A percentile compares a stretch with the other conserved stretches of the same genome.
phyloP scores from a whole-genome alignment of 92 coral and sea anemone genomes.

The Metridium senile region DNA sequence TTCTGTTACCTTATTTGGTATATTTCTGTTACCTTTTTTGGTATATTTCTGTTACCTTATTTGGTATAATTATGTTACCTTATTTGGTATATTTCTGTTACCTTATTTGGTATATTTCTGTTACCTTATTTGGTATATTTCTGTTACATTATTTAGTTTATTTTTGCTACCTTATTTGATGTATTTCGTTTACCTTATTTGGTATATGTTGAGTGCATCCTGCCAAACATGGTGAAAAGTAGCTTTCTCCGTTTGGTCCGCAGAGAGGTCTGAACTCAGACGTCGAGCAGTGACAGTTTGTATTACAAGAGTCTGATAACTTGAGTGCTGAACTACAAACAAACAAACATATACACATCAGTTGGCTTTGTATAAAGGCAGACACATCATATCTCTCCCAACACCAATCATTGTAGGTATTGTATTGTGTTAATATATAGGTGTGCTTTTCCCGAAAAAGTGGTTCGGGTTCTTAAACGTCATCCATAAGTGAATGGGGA shows the following conservation, averaged over 20 bases:
- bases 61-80: neutral
- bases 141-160: too few relatives aligned
- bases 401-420: too few relatives aligned
- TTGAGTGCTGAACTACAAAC: conserved; percentile 11
- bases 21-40: neutral
- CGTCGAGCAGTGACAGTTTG: conserved; percentile 46
- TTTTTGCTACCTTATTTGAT: too few relatives aligned
- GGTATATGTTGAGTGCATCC: conserved; percentile 33
- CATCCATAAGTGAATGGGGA: too few relatives aligned
- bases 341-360: neutral
- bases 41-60: neutral
- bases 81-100: neutral
- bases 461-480: too few relatives aligned
- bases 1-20: neutral
- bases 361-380: too few relatives aligned
- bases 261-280: conserved; percentile 49
- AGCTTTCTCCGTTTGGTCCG: conserved; percentile 45
- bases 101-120: neutral
- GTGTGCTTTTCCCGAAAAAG: too few relatives aligned
- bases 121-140: too few relatives aligned
- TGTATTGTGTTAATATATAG: too few relatives aligned
- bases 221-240: conserved; percentile 59
- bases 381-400: too few relatives aligned
- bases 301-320: conserved; percentile 27
- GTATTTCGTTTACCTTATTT: neutral